Conservation (phyloP, 2,113 vertebrate genomes). For the Heliornis fulica region DNA sequence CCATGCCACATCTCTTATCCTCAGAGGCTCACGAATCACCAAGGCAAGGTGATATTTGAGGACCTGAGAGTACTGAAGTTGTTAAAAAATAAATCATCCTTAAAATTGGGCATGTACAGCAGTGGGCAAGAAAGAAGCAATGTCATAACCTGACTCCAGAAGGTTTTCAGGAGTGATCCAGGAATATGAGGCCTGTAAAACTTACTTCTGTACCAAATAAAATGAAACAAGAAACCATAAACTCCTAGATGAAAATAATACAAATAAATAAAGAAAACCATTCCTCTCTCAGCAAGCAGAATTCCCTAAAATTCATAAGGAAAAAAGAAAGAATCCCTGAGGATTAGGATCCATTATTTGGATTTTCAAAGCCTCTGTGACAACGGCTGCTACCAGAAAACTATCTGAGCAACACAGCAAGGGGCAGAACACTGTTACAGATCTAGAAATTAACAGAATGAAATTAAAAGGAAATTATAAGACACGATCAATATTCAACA, state of each 20-base stretch:
- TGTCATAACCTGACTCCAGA: background rate
- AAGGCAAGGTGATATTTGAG: constrained; percentile 8
- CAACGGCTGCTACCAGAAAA: background rate
- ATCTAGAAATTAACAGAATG: background rate
- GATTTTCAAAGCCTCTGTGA: constrained; percentile 12
- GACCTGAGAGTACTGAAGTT: background rate
- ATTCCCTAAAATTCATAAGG: background rate
- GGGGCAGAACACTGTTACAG: background rate
- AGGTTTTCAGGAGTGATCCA: background rate
- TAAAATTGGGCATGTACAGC: background rate
- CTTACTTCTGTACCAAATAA: background rate
- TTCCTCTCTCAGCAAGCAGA: background rate
- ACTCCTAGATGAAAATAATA: background rate
- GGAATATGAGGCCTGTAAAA: background rate
- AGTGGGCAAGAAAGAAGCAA: background rate
- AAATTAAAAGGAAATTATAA: background rate
- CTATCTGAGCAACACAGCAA: background rate
- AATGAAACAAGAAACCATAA: background rate
- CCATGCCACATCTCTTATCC: background rate
- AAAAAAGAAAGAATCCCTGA: background rate
- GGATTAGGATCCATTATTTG: constrained; percentile 1
- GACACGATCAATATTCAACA: background rate
- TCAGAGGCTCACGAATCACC: background rate
- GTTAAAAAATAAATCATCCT: constrained; percentile 36
- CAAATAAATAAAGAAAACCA: background rate